Percentiles rank a stretch among this genome's conserved stretches.
Conservation (phyloP, 1,140 invertebrate species). For the Pissodes strobi region DNA sequence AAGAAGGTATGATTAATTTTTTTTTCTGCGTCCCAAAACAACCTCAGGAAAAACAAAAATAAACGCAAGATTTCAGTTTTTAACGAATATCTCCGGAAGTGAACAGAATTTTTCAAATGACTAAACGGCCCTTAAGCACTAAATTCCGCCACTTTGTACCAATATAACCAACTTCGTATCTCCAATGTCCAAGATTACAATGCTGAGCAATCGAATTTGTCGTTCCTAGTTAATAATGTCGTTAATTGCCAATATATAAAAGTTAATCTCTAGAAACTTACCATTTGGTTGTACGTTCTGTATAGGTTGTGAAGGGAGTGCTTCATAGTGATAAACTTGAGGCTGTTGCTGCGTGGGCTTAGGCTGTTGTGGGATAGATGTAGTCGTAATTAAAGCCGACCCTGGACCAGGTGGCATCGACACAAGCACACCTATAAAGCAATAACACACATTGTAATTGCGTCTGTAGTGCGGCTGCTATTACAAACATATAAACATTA, state of each 20-base stretch:
- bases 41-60: too few relatives aligned
- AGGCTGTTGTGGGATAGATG: constrained; percentile 47
- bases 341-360: constrained; percentile 37
- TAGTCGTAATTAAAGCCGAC: constrained; percentile 50
- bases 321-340: constrained; percentile 40
- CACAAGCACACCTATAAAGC: constrained; percentile 51
- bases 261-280: constrained; percentile 1
- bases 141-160: background rate
- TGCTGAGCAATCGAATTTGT: too few relatives aligned
- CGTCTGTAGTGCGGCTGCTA: too few relatives aligned
- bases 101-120: too few relatives aligned
- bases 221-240: background rate
- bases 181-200: too few relatives aligned
- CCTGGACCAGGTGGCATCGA: constrained; percentile 53
- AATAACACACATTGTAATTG: background rate
- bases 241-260: background rate
- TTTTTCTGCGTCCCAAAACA: too few relatives aligned
- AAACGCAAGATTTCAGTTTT: too few relatives aligned
- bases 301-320: constrained; percentile 32
- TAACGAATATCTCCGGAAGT: too few relatives aligned
- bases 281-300: constrained; percentile 33
- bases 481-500: too few relatives aligned
- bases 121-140: too few relatives aligned
- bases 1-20: too few relatives aligned
- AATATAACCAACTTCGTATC: too few relatives aligned